phyloP scores from a whole-genome alignment of 2,888 invertebrate genomes.

The Zygogramma bicolorata region DNA sequence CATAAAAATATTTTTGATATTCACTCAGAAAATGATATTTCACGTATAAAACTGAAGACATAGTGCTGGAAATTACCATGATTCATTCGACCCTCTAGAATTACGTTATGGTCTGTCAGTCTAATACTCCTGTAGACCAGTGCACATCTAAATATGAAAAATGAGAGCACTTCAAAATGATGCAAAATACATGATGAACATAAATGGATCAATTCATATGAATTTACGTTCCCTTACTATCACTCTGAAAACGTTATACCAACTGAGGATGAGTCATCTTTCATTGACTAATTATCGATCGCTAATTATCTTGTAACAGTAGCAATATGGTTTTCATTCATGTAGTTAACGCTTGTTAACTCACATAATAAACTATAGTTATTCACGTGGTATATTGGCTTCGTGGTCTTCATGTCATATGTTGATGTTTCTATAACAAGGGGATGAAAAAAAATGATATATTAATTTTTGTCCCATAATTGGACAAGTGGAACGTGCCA shows the following conservation, averaged over 20 bases:
- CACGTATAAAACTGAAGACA: too few relatives aligned
- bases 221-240: not conserved
- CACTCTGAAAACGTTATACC: not conserved
- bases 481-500: not conserved
- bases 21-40: too few relatives aligned
- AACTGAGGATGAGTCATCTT: not conserved
- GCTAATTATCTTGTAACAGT: not conserved
- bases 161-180: too few relatives aligned
- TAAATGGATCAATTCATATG: not conserved
- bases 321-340: constrained; percentile 7
- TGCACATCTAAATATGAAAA: too few relatives aligned
- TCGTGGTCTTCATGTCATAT: not conserved
- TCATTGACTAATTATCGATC: not conserved
- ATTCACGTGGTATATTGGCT: not conserved
- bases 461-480: not conserved
- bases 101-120: too few relatives aligned
- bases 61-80: too few relatives aligned
- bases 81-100: too few relatives aligned
- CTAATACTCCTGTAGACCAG: too few relatives aligned
- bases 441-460: not conserved
- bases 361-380: constrained; percentile 9
- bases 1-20: too few relatives aligned
- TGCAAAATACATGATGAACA: too few relatives aligned
- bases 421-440: constrained; percentile 5
- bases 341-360: not conserved